Conservation (phyloP, 2,888 invertebrate genomes). For the Euspilapteryx auroguttella region DNA sequence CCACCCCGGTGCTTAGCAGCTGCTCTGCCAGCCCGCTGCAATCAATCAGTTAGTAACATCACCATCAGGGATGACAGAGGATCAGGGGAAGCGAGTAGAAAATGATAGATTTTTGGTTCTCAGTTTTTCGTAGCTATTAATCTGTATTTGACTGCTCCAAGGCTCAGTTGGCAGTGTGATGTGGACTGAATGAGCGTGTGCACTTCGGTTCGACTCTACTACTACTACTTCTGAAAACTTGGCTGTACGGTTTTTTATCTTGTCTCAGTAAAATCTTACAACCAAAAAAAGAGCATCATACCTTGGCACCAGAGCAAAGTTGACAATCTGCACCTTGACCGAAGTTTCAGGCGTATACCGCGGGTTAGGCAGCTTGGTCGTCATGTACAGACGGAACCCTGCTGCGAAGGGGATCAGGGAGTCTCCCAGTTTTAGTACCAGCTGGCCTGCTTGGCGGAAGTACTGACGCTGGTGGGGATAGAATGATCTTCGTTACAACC, state of each 20-base stretch:
- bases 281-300: constrained; percentile 17
- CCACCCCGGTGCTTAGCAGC: constrained; percentile 82
- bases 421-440: constrained; percentile 83
- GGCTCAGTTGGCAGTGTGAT: too few relatives aligned
- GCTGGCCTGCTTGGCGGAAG: constrained; percentile 75
- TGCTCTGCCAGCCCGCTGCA: constrained; percentile 82
- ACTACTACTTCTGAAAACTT: too few relatives aligned
- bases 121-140: too few relatives aligned
- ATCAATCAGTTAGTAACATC: not conserved
- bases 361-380: constrained; percentile 87
- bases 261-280: not conserved
- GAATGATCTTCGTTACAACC: too few relatives aligned
- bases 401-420: constrained; percentile 77
- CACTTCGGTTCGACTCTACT: too few relatives aligned
- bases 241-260: too few relatives aligned
- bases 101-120: too few relatives aligned
- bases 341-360: constrained; percentile 87
- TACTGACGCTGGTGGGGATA: constrained; percentile 67
- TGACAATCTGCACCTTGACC: constrained; percentile 83
- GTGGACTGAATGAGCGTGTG: too few relatives aligned
- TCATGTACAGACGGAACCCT: constrained; percentile 82
- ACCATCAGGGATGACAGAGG: too few relatives aligned
- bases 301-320: constrained; percentile 86
- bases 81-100: too few relatives aligned
- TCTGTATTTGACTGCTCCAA: too few relatives aligned